phyloP scores from a whole-genome alignment of 2,888 invertebrate genomes.

The Philereme transversata region DNA sequence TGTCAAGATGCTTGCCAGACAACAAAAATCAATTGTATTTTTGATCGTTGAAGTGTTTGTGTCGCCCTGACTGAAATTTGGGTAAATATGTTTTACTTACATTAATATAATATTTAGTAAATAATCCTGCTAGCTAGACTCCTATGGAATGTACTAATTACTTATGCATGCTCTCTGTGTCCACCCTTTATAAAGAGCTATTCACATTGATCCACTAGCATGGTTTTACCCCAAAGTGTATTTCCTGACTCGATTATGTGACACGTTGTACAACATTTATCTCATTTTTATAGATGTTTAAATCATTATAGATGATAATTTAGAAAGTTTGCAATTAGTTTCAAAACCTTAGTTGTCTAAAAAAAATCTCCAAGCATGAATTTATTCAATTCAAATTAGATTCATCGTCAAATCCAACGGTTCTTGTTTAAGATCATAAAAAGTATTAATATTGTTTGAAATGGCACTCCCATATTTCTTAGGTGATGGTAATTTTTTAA shows the following conservation, averaged over 20 bases:
- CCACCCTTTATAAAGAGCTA: conserved; percentile 61
- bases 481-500: conserved; percentile 55
- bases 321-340: conserved; percentile 34
- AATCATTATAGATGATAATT: conserved; percentile 55
- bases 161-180: conserved; percentile 74
- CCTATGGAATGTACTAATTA: conserved; percentile 80
- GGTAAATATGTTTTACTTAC: conserved; percentile 81
- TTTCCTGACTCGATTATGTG: conserved; percentile 37
- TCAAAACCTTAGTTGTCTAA: conserved; percentile 43
- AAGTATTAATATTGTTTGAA: not conserved
- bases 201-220: conserved; percentile 65
- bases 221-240: conserved; percentile 50
- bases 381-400: conserved; percentile 11
- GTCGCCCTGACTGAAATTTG: conserved; percentile 79
- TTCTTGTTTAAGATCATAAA: not conserved
- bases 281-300: conserved; percentile 41
- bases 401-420: not conserved
- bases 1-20: conserved; percentile 82
- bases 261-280: conserved; percentile 32
- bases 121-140: conserved; percentile 73
- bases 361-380: conserved; percentile 56
- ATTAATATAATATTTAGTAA: conserved; percentile 71
- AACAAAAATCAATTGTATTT: conserved; percentile 63
- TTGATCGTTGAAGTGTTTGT: conserved; percentile 75
- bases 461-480: conserved; percentile 18